Evolutionary conservation across 2,797 vertebrate species (phyloP), one percentile per base, ranked within the genome.

Genomic region (Sebastiscus tertius): DNA sequence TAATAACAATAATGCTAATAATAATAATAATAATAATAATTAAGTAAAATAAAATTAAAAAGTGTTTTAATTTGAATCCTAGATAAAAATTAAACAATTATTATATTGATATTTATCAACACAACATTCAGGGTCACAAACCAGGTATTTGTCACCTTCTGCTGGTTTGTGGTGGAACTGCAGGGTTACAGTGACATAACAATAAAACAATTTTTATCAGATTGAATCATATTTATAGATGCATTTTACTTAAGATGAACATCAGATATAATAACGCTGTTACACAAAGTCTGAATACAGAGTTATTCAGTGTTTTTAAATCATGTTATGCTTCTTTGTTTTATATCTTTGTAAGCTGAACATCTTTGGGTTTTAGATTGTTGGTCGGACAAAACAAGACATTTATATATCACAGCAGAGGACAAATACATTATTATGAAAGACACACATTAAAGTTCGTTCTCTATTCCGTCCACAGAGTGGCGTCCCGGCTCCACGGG

Each of bases 401-500:
- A 16, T 42, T 42, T 42, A 16, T 42, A 42, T 6, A 0, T 42
- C 39, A 0, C 13, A 42, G 39, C 39, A 14, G 16, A 42, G 14
- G 42, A 46, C 42, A 18, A 46, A 42, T 46, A 46, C 42, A 18
- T 46, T 46, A 0, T 46, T 18, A 52, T n/a, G 20, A n/a, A 52
- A n/a, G 18, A 49, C 42, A 49, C 7, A 8, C 18, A 49, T 49
- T 49, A 7, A 20, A 49, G 2, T 10, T 62, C 1, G 18, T 29
- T 46, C 27, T 60, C 80, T 72, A 49, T 5, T 16, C 1, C 68
- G 14, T 81, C 75, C 64, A 24, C 92, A 99, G 98, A 99, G 92
- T 99, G 98, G 98, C 97, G 98, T 73, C 98, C 98, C 0, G 98
- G 98, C 59, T 99, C 98, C 86, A 99, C 98, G 1, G 98, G 98